A percentile compares a stretch with the other conserved stretches of the same genome.
Conservation (phyloP, 1,140 invertebrate genomes). For the Ladona fulva region DNA sequence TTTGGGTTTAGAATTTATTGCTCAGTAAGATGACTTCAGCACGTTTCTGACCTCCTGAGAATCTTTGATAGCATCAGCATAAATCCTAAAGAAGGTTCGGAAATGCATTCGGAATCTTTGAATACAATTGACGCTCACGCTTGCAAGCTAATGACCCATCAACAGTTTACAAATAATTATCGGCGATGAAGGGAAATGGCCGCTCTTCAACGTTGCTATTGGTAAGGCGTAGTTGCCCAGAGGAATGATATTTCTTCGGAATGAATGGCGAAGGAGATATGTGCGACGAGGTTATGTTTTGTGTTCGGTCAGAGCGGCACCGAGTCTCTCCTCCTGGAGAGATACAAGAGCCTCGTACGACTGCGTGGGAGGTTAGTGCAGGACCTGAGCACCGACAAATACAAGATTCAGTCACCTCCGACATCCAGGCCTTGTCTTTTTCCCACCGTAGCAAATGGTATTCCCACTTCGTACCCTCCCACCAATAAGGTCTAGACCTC, state of each 20-base stretch:
- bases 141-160: too few species aligned
- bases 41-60: too few species aligned
- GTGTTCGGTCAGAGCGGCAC: neutral
- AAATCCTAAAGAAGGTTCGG: too few species aligned
- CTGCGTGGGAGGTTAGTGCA: neutral
- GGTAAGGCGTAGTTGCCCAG: neutral
- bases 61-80: too few species aligned
- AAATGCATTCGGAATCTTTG: too few species aligned
- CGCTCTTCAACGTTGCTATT: neutral
- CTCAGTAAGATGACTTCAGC: too few species aligned
- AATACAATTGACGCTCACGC: too few species aligned
- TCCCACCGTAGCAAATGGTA: neutral
- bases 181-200: too few species aligned
- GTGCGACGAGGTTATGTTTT: neutral
- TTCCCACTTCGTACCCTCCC: neutral
- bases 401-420: neutral
- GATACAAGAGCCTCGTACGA: neutral
- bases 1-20: too few species aligned
- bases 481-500: neutral
- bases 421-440: neutral
- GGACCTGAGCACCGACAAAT: neutral
- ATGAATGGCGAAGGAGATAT: neutral
- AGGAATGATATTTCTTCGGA: neutral
- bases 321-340: neutral
- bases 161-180: too few species aligned